Base-by-base conservation (phyloP, 1,140 invertebrate genomes). In the Cyphomyrmex costatus region DNA sequence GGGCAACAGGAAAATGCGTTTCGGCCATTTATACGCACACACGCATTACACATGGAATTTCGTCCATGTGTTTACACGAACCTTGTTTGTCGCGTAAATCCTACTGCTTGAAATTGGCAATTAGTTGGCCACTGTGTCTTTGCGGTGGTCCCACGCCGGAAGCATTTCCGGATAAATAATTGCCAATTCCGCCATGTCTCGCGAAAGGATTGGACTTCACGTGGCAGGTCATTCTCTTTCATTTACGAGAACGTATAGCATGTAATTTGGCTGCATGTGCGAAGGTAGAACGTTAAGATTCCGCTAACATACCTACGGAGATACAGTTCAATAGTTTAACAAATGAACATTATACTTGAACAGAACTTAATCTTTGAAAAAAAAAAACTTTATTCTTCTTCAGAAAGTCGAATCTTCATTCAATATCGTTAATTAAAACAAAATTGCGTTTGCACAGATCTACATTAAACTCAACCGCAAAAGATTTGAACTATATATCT, bases 151-250 rank as follows among this genome's bases (percentile, higher is more conserved):
- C 66, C 36, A 46, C 89, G n/a, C 60, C 79, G 86, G 68, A 86
- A 77, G 86, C 56, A 66, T 19, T 58, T 24, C 58, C 49, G 86
- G 89, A 90, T 92, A 92, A 92, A 92, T 92, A 92, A 92, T 92
- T 92, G 89, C 51, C 91, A 92, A 92, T 92, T 85, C 85, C 86
- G 63, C 79, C 51, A 46, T 60, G 30, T 71, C 83, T 60, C 61
- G 19, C 74, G 82, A 70, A 70, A 89, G 53, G 85, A 86, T 73
- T 86, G 61, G 74, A 80, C 33, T 70, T 61, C 66, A 19, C 46
- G 65, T 88, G 91, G 60, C 86, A 87, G 82, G 80, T 91, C 86
- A 92, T 92, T 92, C 89, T 88, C 84, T 78, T 79, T 77, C 88
- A 70, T 89, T 92, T 86, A 80, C 80, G 36, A 36, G 56, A 66